Conservation (phyloP, 2,888 invertebrate genomes). For the Hetaerina titia region DNA sequence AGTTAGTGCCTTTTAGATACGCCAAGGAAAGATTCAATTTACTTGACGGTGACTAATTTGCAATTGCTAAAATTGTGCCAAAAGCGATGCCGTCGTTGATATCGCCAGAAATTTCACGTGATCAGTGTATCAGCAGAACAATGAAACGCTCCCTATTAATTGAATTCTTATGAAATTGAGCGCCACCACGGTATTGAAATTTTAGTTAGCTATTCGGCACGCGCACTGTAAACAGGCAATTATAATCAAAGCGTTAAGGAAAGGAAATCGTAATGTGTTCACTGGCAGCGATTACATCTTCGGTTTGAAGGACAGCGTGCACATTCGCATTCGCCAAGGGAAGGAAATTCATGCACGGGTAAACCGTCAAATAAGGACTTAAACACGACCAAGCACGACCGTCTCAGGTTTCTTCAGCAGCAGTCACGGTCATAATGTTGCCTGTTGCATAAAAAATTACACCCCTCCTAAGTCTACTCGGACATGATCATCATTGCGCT, state of each 20-base stretch:
- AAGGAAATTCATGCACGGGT: conserved; percentile 49
- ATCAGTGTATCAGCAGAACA: not conserved
- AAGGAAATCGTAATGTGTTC: not conserved
- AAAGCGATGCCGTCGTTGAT: not conserved
- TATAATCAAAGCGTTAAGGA: not conserved
- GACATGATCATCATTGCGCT: not conserved
- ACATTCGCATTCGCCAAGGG: not conserved
- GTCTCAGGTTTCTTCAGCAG: conserved; percentile 12
- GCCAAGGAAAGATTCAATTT: not conserved
- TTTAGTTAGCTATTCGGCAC: conserved; percentile 21
- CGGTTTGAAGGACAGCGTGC: not conserved
- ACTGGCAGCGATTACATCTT: not conserved
- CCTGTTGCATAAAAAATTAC: conserved; percentile 15
- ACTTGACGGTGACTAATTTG: not conserved
- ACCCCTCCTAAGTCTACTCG: not conserved
- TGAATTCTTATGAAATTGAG: not conserved
- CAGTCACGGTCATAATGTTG: conserved; percentile 44
- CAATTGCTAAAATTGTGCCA: not conserved
- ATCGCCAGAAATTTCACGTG: not conserved
- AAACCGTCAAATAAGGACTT: not conserved
- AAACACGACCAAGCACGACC: conserved; percentile 13
- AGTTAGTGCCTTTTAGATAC: not conserved
- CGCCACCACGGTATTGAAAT: not conserved
- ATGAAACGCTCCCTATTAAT: not conserved
- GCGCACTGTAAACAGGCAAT: not conserved